Evolutionary conservation across 2,888 invertebrate species (phyloP).

Genomic region (Noctua comes): DNA sequence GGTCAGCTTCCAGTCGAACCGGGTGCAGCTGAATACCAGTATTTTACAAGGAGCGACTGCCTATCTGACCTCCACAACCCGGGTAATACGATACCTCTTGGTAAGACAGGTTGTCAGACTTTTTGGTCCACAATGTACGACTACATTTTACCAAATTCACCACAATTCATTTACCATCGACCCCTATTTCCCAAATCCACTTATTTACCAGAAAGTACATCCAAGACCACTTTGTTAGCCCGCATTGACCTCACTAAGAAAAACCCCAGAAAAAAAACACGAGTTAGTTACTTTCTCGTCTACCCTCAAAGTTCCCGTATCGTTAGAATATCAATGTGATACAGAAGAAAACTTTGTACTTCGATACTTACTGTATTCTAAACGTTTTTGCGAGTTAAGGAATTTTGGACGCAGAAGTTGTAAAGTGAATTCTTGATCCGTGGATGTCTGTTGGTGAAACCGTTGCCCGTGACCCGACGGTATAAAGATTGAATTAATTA

Average conservation of each 20-base stretch:
- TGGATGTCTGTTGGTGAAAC: constrained; percentile 47
- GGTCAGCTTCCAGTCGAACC: too few relatives aligned
- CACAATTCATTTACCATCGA: constrained; percentile 23
- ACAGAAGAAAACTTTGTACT: constrained; percentile 55
- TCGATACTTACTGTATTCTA: constrained; percentile 64
- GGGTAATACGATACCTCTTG: too few relatives aligned
- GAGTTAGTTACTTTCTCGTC: constrained; percentile 46
- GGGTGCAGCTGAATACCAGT: too few relatives aligned
- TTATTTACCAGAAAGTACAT: constrained; percentile 37
- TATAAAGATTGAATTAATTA: constrained; percentile 64
- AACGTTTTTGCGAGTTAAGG: constrained; percentile 64
- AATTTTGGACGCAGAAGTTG: constrained; percentile 60
- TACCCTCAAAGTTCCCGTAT: constrained; percentile 64
- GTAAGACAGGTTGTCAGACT: too few relatives aligned
- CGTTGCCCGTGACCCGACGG: constrained; percentile 34
- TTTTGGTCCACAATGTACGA: background rate
- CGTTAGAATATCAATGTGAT: constrained; percentile 69
- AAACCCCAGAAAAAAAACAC: constrained; percentile 55
- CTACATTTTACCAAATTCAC: constrained; percentile 1
- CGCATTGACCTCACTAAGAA: constrained; percentile 47
- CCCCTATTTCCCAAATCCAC: constrained; percentile 41
- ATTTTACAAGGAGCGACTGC: too few relatives aligned
- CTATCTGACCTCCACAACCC: too few relatives aligned
- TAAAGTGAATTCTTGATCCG: constrained; percentile 66
- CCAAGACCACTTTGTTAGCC: constrained; percentile 41